phyloP scores from a whole-genome alignment of 2,888 invertebrate species.

The Pecten maximus region DNA sequence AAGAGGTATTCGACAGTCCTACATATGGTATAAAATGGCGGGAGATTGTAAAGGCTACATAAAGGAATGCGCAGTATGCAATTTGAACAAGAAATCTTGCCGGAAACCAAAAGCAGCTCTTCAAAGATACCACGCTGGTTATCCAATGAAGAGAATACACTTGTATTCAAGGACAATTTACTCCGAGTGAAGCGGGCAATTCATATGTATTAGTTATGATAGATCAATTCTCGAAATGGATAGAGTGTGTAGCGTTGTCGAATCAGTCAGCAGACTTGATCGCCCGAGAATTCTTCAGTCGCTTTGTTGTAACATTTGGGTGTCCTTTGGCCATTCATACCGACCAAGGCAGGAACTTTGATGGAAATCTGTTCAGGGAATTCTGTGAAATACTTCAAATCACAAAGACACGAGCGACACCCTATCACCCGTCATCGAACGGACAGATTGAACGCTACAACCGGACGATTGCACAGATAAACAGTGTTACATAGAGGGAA shows the following conservation, averaged over 20 bases:
- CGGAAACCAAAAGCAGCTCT: no score
- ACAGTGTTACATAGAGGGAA: no score
- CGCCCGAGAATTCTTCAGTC: constrained; percentile 5
- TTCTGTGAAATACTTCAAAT: no score
- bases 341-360: constrained; percentile 50
- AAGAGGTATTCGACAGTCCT: not conserved
- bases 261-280: constrained; percentile 44
- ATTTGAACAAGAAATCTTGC: no score
- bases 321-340: constrained; percentile 54
- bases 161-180: constrained; percentile 43
- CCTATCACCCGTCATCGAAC: no score
- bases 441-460: no score
- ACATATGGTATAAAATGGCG: not conserved
- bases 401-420: no score
- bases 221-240: constrained; percentile 53
- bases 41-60: no score
- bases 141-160: constrained; percentile 45
- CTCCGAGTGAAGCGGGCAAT: constrained; percentile 35
- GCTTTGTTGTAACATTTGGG: constrained; percentile 48
- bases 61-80: no score
- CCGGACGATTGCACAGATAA: no score
- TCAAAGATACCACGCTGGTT: no score
- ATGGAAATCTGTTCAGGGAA: no score
- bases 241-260: constrained; percentile 42
- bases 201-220: constrained; percentile 47